Percentiles rank a stretch among this genome's conserved stretches.
Conservation (phyloP, 1,140 invertebrate genomes). For the Streblospio benedicti region DNA sequence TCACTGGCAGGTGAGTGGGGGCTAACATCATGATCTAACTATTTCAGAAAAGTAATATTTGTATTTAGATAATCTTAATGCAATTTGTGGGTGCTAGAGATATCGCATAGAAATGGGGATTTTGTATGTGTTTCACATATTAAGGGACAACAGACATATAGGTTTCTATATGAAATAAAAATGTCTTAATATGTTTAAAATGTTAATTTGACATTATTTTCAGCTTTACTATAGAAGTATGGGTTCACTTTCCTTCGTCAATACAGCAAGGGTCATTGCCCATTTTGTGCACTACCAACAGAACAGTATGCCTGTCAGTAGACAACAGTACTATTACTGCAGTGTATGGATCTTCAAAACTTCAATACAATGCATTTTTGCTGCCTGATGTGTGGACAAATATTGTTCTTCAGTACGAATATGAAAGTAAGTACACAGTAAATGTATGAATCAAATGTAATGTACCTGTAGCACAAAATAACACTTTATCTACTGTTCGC, state of each 20-base stretch:
- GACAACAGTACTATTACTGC: slow-evolving; percentile 15
- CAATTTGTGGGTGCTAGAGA: too few species aligned
- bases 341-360: not conserved
- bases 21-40: not conserved
- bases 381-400: not conserved
- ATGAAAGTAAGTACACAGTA: slow-evolving; percentile 1
- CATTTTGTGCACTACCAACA: slow-evolving; percentile 20
- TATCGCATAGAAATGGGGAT: not conserved
- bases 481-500: not conserved
- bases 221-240: slow-evolving; percentile 28
- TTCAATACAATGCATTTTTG: not conserved
- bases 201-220: slow-evolving; percentile 3
- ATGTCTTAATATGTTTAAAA: not conserved
- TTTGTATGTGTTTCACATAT: not conserved
- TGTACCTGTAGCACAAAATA: not conserved
- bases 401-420: slow-evolving; percentile 1
- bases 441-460: not conserved
- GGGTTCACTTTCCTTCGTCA: slow-evolving; percentile 18
- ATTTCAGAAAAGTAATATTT: not conserved
- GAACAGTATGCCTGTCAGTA: slow-evolving; percentile 22
- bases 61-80: not conserved
- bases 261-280: slow-evolving; percentile 16
- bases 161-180: not conserved
- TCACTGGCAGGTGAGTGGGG: slow-evolving; percentile 12
- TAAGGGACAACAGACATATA: not conserved